phyloP scores from a whole-genome alignment of 2,888 invertebrate species.

The Eristalis intricaria region DNA sequence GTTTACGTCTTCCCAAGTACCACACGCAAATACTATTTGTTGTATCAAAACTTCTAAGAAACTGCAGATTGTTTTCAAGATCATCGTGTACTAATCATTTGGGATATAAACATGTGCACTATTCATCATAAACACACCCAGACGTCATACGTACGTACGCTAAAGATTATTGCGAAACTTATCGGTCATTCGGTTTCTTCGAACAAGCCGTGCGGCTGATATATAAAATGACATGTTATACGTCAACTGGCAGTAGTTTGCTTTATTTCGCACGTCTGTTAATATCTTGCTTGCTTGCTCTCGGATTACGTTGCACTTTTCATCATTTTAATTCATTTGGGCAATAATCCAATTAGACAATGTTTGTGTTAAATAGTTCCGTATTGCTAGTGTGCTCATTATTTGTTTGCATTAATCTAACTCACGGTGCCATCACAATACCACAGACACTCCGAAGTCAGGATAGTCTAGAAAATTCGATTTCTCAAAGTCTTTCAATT shows the following conservation, averaged over 20 bases:
- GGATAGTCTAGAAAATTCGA: conserved; percentile 44
- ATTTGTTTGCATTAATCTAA: conserved; percentile 18
- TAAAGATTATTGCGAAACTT: neutral
- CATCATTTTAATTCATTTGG: conserved; percentile 11
- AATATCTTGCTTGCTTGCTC: conserved; percentile 1
- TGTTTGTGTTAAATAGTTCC: conserved; percentile 1
- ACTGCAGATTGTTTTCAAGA: neutral
- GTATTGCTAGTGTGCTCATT: conserved; percentile 25
- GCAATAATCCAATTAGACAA: conserved; percentile 19
- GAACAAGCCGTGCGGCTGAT: neutral
- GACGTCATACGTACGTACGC: neutral
- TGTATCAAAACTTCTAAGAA: neutral
- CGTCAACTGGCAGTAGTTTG: conserved; percentile 63
- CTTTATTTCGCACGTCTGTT: conserved; percentile 46
- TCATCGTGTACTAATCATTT: neutral
- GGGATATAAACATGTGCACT: neutral
- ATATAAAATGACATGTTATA: conserved; percentile 64
- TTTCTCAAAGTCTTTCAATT: conserved; percentile 14
- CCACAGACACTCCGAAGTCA: neutral
- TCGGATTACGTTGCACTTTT: conserved; percentile 25
- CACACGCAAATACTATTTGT: neutral
- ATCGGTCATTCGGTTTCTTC: conserved; percentile 6
- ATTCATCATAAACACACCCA: neutral
- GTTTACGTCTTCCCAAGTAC: conserved; percentile 37
- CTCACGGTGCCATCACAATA: conserved; percentile 10